Evolutionary conservation across 2,113 vertebrate genomes (phyloP), one percentile per base, ranked within the genome.

Genomic region (Hylia prasina): DNA sequence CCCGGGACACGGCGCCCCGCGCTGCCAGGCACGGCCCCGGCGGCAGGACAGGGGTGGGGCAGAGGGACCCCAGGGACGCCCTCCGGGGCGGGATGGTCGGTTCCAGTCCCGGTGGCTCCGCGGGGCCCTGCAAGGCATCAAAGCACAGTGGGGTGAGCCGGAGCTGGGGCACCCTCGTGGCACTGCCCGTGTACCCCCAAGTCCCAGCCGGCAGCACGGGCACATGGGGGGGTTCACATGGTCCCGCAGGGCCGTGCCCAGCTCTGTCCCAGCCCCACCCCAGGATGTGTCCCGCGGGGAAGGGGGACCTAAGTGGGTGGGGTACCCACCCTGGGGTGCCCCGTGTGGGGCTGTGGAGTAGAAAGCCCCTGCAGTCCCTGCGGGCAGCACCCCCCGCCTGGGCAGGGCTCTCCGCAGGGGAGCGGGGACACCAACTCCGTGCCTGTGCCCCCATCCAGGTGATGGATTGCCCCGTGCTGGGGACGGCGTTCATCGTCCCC

Each of bases 1-100:
- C 94, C 94, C 79, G 1, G 88, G 90, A 53, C 73, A 25, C 42
- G 42, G 27, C 0, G 25, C 78, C 90, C 92, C 17, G 5, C 13
- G 0, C 27, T 45, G 87, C 79, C 80, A 8, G 65, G 69, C 24
- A 6, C 58, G 33, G 47, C 44, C 21, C 66, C 4, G n/a, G 57
- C 10, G 66, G 23, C 13, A 11, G 53, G 45, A 69, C 25, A 3
- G 15, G 31, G 7, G 4, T 33, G n/a, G 54, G 80, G 17, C 13
- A 6, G 10, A 44, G 58, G 31, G 40, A 60, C 54, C 6, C 11
- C 3, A 0, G 40, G 15, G 48, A 51, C 13, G 5, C 11, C 0
- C 18, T 57, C 47, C 0, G 1, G n/a, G 65, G 19, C 0, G 25
- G 11, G 30, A 50, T 1, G 33, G 27, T 11, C 1, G 8, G 3